These are phyloP conservation scores for Trissoscelio sp. DNA, from an alignment of 2,888 invertebrate species.

Conservation along the genomic window DNA sequence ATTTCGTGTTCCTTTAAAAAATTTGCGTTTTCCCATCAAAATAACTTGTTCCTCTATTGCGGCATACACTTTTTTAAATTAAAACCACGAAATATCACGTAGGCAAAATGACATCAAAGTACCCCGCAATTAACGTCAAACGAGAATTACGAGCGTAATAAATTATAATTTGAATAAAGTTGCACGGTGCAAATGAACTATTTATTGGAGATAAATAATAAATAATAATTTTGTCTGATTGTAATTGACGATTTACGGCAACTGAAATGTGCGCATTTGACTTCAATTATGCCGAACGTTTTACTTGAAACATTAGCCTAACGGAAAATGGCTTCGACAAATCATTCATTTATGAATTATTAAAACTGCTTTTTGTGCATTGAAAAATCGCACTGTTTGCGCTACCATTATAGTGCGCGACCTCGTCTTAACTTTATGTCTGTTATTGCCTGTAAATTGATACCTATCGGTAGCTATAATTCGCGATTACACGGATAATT, in stretches of 20 bases:
- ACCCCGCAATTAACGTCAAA: constrained; percentile 7
- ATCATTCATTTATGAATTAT: neutral
- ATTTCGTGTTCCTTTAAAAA: neutral
- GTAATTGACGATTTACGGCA: constrained; percentile 3
- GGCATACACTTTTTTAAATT: neutral
- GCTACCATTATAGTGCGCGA: neutral
- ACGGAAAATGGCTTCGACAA: too few relatives aligned
- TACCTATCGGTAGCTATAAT: constrained; percentile 27
- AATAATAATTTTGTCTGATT: constrained; percentile 11
- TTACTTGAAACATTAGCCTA: neutral
- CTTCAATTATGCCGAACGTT: neutral
- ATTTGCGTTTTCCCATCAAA: neutral
- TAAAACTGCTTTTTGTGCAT: neutral
- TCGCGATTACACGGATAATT: constrained; percentile 12
- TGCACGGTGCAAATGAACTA: neutral
- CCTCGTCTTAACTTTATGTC: constrained; percentile 21
- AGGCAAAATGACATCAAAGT: constrained; percentile 4
- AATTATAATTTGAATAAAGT: constrained; percentile 18
- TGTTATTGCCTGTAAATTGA: constrained; percentile 17
- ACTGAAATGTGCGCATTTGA: neutral
- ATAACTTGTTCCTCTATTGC: neutral
- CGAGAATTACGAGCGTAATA: constrained; percentile 10
- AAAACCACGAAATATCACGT: constrained; percentile 4
- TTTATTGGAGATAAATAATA: constrained; percentile 12
- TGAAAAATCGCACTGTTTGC: neutral